Evolutionary conservation across 35 echinoderm and acorn worm species (phyloP), one percentile per base, ranked within the genome.

Genomic region (Holothuria glaberrima): DNA sequence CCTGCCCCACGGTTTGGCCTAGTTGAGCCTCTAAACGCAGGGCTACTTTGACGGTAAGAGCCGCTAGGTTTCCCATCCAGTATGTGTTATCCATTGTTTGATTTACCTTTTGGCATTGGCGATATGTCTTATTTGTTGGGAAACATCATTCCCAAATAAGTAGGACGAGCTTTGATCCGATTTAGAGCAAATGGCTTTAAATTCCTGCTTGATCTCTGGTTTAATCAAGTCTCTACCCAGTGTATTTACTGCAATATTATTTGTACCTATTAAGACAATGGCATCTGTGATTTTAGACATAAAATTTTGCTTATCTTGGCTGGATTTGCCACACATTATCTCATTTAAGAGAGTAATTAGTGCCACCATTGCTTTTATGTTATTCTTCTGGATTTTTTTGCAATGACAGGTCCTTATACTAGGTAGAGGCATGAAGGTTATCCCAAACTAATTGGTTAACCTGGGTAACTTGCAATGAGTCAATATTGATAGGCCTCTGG

Each of bases 361-460:
- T 27, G 78, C 78, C 9, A 82, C 28, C 78, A 82, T 58, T 3
- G 83, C 83, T 67, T 86, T 86, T 41, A 65, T n/a, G 35, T 86
- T 86, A 28, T 7, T 21, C 35, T 9, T 86, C 33, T 86, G 58
- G 48, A 86, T 86, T 86, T 86, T 41, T 86, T 65, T 86, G 82
- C 54, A 86, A 27, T 19, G 82, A 59, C 12, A 86, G 21, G 44
- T 86, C 82, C 38, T 36, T 33, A 32, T 21, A 63, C 32, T 86
- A 62, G 22, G 82, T 86, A 6, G 82, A 25, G 14, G 54, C 4
- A 9, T 86, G 82, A 86, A 86, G 31, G 26, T 60, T 86, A 12
- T 86, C 82, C 82, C 56, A 86, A 16, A 86, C 60, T 62, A 38
- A 31, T 86, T 86, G 82, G 30, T 86, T 86, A 18, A 86, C 57